phyloP scores from a whole-genome alignment of 2,113 vertebrate species.

The cat (Felis catus) region DNA sequence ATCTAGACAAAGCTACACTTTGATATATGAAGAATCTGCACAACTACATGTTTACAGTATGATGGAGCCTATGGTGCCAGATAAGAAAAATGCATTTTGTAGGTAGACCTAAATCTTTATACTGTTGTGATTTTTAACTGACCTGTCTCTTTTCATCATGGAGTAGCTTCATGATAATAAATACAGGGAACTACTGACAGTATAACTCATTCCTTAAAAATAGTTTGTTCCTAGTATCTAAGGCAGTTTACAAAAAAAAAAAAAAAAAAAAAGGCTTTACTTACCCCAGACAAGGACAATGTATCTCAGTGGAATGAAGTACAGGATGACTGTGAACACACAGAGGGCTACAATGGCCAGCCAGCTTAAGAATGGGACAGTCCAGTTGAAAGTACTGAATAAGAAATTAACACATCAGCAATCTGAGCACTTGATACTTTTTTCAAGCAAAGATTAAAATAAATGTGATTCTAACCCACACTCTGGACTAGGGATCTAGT shows the following conservation, averaged over 20 bases:
- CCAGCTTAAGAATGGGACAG: constrained; percentile 98
- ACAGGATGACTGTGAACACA: constrained; percentile 90
- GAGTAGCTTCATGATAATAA: constrained; percentile 80
- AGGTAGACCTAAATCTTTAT: constrained; percentile 82
- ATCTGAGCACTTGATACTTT: background rate
- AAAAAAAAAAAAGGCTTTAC: constrained; percentile 78
- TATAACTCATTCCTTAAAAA: constrained; percentile 80
- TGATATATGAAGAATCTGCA: constrained; percentile 82
- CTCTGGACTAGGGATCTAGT: constrained; percentile 30
- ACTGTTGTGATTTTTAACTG: constrained; percentile 82
- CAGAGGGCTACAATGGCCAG: constrained; percentile 93
- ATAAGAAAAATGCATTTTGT: constrained; percentile 83
- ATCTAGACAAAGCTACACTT: constrained; percentile 83
- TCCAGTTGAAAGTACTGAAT: constrained; percentile 98
- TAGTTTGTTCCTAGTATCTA: constrained; percentile 66
- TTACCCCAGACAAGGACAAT: constrained; percentile 98
- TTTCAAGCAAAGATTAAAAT: constrained; percentile 47
- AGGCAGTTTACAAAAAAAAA: constrained; percentile 28
- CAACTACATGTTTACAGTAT: constrained; percentile 80
- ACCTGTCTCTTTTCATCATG: constrained; percentile 80
- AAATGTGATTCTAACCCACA: constrained; percentile 3
- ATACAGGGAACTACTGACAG: constrained; percentile 73
- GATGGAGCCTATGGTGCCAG: constrained; percentile 79
- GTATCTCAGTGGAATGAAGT: constrained; percentile 97
- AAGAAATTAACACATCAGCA: constrained; percentile 74